A percentile compares a stretch with the other conserved stretches of the same genome.
phyloP scores from a whole-genome alignment of 2,113 vertebrate species.

The Eidolon helvum region DNA sequence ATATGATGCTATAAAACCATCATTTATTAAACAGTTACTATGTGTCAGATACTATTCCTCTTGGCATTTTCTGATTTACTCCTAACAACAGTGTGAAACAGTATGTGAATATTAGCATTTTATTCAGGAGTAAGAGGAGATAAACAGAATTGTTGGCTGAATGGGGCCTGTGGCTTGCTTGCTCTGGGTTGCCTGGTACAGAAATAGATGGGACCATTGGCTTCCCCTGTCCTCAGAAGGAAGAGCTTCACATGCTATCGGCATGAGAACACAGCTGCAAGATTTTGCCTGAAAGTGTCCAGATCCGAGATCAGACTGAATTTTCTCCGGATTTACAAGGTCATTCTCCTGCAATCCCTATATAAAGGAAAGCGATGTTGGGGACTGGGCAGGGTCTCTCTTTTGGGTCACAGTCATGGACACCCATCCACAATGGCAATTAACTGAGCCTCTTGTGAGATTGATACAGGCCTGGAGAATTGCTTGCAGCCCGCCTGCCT shows the following conservation, averaged over 20 bases:
- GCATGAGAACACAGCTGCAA: not conserved
- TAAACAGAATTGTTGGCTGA: not conserved
- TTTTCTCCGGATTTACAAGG: not conserved
- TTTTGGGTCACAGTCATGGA: no score
- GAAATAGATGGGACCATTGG: not conserved
- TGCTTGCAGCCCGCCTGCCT: rapidly evolving
- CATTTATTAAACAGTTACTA: not conserved
- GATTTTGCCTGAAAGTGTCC: not conserved
- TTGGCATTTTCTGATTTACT: not conserved
- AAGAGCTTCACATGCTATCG: not conserved
- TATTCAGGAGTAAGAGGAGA: not conserved
- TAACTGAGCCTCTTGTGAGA: not conserved
- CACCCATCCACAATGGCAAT: not conserved
- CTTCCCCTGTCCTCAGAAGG: not conserved
- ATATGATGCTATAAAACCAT: not conserved
- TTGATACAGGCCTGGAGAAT: not conserved
- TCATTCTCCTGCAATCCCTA: not conserved
- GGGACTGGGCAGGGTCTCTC: not conserved
- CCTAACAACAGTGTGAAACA: not conserved
- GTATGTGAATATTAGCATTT: not conserved
- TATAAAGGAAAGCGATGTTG: not conserved
- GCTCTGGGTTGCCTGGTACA: not conserved
- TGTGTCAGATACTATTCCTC: not conserved
- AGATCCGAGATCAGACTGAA: not conserved
- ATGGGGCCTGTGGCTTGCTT: not conserved